These are phyloP conservation scores for Vimba vimba DNA, from an alignment of 2,113 vertebrate species.

Conservation along the genomic window DNA sequence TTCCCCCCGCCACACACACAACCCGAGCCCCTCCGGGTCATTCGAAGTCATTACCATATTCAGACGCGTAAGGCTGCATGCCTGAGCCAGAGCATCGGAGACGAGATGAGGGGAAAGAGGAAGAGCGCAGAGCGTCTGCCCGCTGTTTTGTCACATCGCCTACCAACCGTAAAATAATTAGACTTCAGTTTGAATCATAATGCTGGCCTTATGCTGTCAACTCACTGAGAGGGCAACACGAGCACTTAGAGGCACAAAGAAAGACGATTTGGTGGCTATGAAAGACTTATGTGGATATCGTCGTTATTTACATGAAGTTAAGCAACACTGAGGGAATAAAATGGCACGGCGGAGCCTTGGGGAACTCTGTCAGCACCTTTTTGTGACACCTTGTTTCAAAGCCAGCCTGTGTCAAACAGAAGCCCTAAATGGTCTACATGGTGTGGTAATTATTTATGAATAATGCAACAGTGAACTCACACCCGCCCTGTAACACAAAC, in stretches of 20 bases:
- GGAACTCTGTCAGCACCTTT: constrained; percentile 15
- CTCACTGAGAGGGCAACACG: constrained; percentile 51
- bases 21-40: constrained; percentile 38
- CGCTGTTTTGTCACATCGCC: constrained; percentile 54
- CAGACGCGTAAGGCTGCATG: constrained; percentile 53
- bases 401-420: constrained; percentile 40
- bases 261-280: constrained; percentile 4
- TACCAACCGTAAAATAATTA: constrained; percentile 61
- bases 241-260: constrained; percentile 42
- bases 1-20: constrained; percentile 11
- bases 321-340: too few relatives aligned
- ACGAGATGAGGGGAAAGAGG: constrained; percentile 23
- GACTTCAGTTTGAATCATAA: constrained; percentile 66
- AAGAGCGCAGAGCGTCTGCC: constrained; percentile 46
- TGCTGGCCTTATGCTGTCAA: constrained; percentile 58
- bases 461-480: constrained; percentile 47
- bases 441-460: constrained; percentile 54
- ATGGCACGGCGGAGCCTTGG: neutral
- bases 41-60: constrained; percentile 59
- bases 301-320: too few relatives aligned
- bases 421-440: constrained; percentile 47
- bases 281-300: neutral
- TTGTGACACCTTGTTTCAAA: neutral
- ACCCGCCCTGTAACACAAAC: constrained; percentile 44
- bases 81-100: constrained; percentile 44